Evolutionary conservation across 2,888 invertebrate genomes (phyloP).

Genomic region (Eristalis tenax): DNA sequence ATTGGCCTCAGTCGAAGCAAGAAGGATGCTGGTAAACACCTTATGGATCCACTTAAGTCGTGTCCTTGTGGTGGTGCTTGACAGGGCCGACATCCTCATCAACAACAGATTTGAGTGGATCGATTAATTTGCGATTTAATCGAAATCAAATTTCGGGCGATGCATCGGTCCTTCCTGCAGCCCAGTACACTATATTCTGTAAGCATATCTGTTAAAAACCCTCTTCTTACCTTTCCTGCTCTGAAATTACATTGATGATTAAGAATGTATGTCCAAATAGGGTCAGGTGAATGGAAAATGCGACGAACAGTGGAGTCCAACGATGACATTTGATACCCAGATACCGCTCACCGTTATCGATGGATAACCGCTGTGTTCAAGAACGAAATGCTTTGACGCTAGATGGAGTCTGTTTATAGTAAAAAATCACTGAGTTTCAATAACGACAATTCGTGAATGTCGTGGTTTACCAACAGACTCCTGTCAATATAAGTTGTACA

Average conservation of each 20-base stretch:
- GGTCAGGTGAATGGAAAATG: slow-evolving; percentile 6
- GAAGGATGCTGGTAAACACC: slow-evolving; percentile 20
- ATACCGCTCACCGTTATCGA: too few species aligned
- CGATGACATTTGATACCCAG: background rate
- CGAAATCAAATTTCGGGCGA: slow-evolving; percentile 48
- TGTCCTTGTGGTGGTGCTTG: background rate
- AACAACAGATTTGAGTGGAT: slow-evolving; percentile 40
- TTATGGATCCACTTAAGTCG: slow-evolving; percentile 40
- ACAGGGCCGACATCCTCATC: slow-evolving; percentile 15
- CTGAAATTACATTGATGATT: slow-evolving; percentile 16
- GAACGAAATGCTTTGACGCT: too few species aligned
- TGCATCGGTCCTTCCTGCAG: slow-evolving; percentile 4
- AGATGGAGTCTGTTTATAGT: too few species aligned
- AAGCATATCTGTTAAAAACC: background rate
- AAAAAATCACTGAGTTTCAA: too few species aligned
- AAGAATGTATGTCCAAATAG: slow-evolving; percentile 15
- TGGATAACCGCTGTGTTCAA: too few species aligned
- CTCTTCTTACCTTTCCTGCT: background rate
- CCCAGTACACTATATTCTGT: slow-evolving; percentile 12
- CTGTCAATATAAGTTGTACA: too few species aligned
- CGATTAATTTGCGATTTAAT: slow-evolving; percentile 62
- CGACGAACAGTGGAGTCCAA: slow-evolving; percentile 13
- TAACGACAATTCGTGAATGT: too few species aligned
- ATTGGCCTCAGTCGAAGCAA: background rate
- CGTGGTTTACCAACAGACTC: too few species aligned